These are phyloP conservation scores for Nomada hirtipes DNA, from an alignment of 2,888 invertebrate genomes.

Conservation along the genomic window DNA sequence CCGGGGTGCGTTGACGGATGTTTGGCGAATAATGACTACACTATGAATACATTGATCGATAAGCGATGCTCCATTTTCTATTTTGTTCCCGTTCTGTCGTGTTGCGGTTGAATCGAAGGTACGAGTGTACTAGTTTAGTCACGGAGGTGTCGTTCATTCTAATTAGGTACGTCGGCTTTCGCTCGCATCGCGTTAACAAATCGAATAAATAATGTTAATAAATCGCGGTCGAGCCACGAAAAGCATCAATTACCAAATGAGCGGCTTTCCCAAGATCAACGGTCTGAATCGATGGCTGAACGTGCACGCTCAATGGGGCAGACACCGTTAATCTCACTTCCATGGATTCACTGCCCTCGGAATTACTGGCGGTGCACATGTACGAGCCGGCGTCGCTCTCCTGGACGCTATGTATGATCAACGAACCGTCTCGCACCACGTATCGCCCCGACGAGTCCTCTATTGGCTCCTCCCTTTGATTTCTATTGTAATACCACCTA, in stretches of 20 bases:
- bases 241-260: slow-evolving; percentile 82
- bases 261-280: slow-evolving; percentile 85
- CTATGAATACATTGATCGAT: neutral
- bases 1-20: neutral
- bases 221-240: neutral
- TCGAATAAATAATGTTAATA: neutral
- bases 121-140: neutral
- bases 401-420: slow-evolving; percentile 85
- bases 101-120: neutral
- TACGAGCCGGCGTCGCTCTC: slow-evolving; percentile 85
- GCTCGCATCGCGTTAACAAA: neutral
- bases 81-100: neutral
- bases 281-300: slow-evolving; percentile 83
- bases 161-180: neutral
- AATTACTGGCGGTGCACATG: slow-evolving; percentile 86
- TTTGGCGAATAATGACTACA: neutral
- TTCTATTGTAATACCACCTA: slow-evolving; percentile 85
- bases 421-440: slow-evolving; percentile 85
- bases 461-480: slow-evolving; percentile 85
- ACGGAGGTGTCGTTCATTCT: neutral
- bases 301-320: slow-evolving; percentile 82
- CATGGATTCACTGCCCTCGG: slow-evolving; percentile 86
- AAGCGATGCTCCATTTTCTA: neutral
- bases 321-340: slow-evolving; percentile 85
- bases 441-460: slow-evolving; percentile 85